These are phyloP conservation scores for Pseudomyrmex pallidus DNA, from an alignment of 1,140 invertebrate genomes.

Conservation along the genomic window DNA sequence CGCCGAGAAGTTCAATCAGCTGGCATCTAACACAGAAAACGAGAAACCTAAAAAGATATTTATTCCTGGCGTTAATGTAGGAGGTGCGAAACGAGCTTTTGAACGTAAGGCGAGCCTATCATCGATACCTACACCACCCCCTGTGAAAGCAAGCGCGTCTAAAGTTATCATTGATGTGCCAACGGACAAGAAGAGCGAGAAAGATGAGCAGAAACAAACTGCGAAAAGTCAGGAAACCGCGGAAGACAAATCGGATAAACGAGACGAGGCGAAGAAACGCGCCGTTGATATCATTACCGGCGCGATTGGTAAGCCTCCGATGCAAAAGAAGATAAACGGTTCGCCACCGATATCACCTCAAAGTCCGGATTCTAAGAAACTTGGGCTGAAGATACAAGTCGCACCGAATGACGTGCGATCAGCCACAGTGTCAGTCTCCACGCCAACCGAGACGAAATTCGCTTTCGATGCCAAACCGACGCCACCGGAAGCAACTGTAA, in stretches of 20 bases:
- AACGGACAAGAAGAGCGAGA: conserved; percentile 56
- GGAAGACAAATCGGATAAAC: conserved; percentile 66
- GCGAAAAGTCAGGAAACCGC: conserved; percentile 68
- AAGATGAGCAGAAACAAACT: conserved; percentile 64
- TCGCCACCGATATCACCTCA: conserved; percentile 78
- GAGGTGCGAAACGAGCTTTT: conserved; percentile 93
- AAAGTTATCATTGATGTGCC: conserved; percentile 81
- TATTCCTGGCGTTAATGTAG: conserved; percentile 92
- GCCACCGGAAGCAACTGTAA: conserved; percentile 73
- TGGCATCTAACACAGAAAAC: conserved; percentile 80
- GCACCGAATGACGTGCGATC: conserved; percentile 80
- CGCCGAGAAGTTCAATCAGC: conserved; percentile 89
- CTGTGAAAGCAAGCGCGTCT: conserved; percentile 70
- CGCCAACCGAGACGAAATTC: conserved; percentile 81
- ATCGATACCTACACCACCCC: conserved; percentile 79
- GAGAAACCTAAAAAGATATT: conserved; percentile 92
- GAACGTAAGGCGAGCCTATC: conserved; percentile 91
- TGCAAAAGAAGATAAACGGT: conserved; percentile 76
- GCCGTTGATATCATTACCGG: conserved; percentile 82
- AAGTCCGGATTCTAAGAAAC: conserved; percentile 75
- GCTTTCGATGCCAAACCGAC: conserved; percentile 75
- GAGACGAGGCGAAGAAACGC: conserved; percentile 78
- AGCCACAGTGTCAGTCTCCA: conserved; percentile 81
- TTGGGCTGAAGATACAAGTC: conserved; percentile 80
- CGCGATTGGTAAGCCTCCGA: conserved; percentile 80